These are phyloP conservation scores for Drosophila atroscutellata DNA, from an alignment of 2,888 invertebrate genomes.

Conservation along the genomic window DNA sequence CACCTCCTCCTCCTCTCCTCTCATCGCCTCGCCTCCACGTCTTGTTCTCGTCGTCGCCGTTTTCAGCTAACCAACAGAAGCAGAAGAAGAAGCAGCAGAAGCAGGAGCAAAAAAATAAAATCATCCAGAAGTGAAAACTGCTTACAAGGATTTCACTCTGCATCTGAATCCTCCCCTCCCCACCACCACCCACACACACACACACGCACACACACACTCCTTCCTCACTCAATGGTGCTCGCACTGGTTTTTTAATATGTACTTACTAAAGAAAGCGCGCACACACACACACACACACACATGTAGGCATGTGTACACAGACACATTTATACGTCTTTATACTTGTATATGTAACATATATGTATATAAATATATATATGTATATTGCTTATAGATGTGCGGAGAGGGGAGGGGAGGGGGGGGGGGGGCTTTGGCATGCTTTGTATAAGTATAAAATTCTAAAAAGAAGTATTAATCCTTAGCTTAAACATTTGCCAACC, in stretches of 20 bases:
- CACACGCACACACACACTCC: background rate
- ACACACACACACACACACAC: conserved; percentile 7
- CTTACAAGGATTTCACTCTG: conserved; percentile 76
- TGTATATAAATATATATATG: background rate
- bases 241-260: conserved; percentile 54
- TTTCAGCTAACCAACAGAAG: conserved; percentile 52
- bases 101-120: conserved; percentile 34
- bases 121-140: conserved; percentile 75
- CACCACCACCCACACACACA: background rate
- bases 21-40: conserved; percentile 1
- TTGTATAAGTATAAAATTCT: conserved; percentile 75
- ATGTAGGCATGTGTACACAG: conserved; percentile 9
- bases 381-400: background rate
- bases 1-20: background rate
- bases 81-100: conserved; percentile 13
- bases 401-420: background rate
- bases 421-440: conserved; percentile 11
- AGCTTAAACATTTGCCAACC: conserved; percentile 80
- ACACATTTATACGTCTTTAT: background rate
- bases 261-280: conserved; percentile 49
- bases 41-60: conserved; percentile 14
- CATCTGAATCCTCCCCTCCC: conserved; percentile 26
- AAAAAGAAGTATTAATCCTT: conserved; percentile 81
- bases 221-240: conserved; percentile 9
- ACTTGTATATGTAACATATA: background rate